Base-by-base conservation (phyloP, 2,113 vertebrate species). In the Albula goreensis region DNA sequence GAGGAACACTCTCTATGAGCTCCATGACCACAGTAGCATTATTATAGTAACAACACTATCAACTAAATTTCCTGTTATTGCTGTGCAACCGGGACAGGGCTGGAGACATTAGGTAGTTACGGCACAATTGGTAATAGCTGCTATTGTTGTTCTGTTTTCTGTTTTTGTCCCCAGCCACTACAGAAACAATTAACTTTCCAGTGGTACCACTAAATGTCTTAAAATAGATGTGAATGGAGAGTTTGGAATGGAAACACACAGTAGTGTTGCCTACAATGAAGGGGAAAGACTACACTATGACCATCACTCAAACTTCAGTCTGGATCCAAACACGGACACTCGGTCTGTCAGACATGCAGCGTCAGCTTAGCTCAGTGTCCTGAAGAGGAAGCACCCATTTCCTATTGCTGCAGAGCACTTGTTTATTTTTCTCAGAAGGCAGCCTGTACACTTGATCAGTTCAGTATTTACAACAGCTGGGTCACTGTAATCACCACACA, bases 1-100 rank as follows among this genome's bases (percentile, higher is more conserved):
- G 48, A 80, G 78, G 19, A 19, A 17, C 78, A 13, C 31, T 63
- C 52, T 56, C 31, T 48, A 84, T n/a, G 70, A 78, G 51, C 50
- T 78, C 25, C n/a, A 25, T 31, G 77, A 12, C 41, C 84, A 63
- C 12, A 78, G 52, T 49, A 56, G 78, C 22, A 25, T 50, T n/a
- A 66, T 25, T 31, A 86, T 17, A 81, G 56, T 22, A 81, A 63
- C n/a, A 50, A 22, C 57, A 13, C 50, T 51, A 66, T 81, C 15
- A 19, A 25, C 19, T 66, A 56, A 52, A 74, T 81, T 81, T 86
- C 85, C 85, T 86, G 85, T 86, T 86, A 86, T 86, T 86, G 48
- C 48, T 17, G 56, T n/a, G 22, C 12, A 50, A 48, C 84, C 19
- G 17, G 51, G 41, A 50, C 50, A 22, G 50, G 51, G 19, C 41